Percentiles rank a stretch among this genome's conserved stretches.
phyloP scores from a whole-genome alignment of 2,888 invertebrate species.

The Lasioglossum calceatum region DNA sequence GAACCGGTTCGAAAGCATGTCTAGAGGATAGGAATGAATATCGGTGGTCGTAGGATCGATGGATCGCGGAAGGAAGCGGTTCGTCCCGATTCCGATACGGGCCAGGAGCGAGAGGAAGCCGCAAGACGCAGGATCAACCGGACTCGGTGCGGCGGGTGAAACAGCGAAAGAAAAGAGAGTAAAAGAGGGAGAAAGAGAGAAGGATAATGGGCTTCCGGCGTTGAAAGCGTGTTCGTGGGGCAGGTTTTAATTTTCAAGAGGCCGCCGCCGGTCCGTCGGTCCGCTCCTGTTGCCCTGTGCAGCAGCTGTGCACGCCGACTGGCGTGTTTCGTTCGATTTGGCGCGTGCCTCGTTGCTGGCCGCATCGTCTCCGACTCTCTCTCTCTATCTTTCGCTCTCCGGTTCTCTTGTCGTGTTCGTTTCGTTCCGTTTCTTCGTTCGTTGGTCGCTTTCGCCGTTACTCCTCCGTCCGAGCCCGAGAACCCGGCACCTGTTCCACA shows the following conservation, averaged over 20 bases:
- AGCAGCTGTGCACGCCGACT: slow-evolving; percentile 77
- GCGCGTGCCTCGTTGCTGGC: slow-evolving; percentile 79
- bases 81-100: slow-evolving; percentile 48
- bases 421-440: slow-evolving; percentile 25
- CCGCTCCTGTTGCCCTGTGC: slow-evolving; percentile 40
- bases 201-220: slow-evolving; percentile 71
- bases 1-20: neutral
- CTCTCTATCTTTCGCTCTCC: slow-evolving; percentile 21
- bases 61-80: neutral
- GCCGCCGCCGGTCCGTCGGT: slow-evolving; percentile 55
- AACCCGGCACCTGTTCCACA: slow-evolving; percentile 83
- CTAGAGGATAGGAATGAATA: neutral
- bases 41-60: neutral
- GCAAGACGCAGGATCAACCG: slow-evolving; percentile 6
- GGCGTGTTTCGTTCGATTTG: slow-evolving; percentile 80
- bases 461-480: slow-evolving; percentile 44
- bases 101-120: slow-evolving; percentile 21
- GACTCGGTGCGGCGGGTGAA: neutral
- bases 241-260: slow-evolving; percentile 77
- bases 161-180: neutral
- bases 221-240: slow-evolving; percentile 70
- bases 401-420: neutral
- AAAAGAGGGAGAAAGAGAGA: neutral
- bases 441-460: slow-evolving; percentile 53
- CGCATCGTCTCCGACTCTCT: neutral